Conservation (phyloP, 1,140 invertebrate species). For the Drosophila ambigua region DNA sequence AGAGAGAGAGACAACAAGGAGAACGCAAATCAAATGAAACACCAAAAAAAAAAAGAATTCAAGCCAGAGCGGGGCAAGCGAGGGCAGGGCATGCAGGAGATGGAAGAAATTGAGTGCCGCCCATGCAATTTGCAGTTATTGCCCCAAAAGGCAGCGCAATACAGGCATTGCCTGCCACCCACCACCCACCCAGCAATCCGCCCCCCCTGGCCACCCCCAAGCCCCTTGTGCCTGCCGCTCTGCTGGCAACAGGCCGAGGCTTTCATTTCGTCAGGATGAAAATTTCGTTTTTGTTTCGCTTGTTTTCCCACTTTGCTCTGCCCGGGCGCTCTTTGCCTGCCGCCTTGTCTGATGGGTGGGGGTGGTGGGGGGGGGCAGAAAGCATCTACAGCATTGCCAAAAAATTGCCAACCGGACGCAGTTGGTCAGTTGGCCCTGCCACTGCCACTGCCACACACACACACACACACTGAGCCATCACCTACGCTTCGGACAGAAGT, state of each 20-base stretch:
- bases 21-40: constrained; percentile 77
- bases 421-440: constrained; percentile 64
- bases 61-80: constrained; percentile 1
- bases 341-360: background rate
- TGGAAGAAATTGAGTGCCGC: constrained; percentile 74
- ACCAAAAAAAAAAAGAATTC: constrained; percentile 54
- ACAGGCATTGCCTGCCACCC: background rate
- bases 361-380: no score
- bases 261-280: constrained; percentile 75
- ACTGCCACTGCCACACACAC: background rate
- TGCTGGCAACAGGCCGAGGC: constrained; percentile 60
- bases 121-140: constrained; percentile 81
- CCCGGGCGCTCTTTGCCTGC: constrained; percentile 54
- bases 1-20: constrained; percentile 34
- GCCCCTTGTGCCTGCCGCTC: background rate
- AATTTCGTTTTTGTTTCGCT: constrained; percentile 46
- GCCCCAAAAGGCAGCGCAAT: constrained; percentile 53
- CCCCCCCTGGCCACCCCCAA: background rate
- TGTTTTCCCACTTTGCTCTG: background rate
- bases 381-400: constrained; percentile 65
- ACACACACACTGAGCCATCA: background rate
- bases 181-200: background rate
- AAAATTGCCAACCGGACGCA: constrained; percentile 71
- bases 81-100: background rate
- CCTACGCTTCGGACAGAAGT: background rate